Conservation (phyloP, 2,888 invertebrate species). For the Stenichneumon culpator region DNA sequence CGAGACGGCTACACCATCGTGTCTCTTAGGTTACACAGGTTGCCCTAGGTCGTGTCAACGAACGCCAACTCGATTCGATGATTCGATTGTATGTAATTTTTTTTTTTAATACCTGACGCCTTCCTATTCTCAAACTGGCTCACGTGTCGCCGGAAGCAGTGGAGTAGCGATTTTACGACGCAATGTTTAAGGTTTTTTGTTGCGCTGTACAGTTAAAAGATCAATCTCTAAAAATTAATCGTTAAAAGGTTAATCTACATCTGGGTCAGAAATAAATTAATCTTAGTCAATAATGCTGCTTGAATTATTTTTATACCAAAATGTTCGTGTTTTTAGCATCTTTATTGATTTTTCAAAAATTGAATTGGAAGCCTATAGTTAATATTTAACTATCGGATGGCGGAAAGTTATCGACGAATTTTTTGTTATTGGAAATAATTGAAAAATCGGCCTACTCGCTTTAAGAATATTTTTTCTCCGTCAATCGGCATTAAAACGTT, state of each 20-base stretch:
- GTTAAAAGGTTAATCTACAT: background rate
- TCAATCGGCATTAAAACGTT: no score
- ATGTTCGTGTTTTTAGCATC: background rate
- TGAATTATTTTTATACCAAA: background rate
- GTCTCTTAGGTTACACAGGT: conserved; percentile 71
- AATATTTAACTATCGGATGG: no score
- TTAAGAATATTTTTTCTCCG: no score
- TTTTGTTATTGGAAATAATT: no score
- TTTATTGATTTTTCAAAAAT: background rate
- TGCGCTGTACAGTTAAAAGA: background rate
- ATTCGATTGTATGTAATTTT: conserved; percentile 37
- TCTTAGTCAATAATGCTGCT: background rate
- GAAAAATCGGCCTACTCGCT: no score
- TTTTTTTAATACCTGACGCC: conserved; percentile 18
- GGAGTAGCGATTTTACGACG: conserved; percentile 17
- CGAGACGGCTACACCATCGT: conserved; percentile 54
- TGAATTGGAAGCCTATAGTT: no score
- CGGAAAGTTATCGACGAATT: no score
- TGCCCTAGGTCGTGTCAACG: conserved; percentile 79
- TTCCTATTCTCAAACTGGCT: conserved; percentile 19
- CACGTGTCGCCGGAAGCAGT: conserved; percentile 26
- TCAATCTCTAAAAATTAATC: no score
- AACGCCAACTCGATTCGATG: conserved; percentile 56
- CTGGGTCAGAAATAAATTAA: background rate
- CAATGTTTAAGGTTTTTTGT: background rate